These are phyloP conservation scores for Cerceris rybyensis DNA, from an alignment of 2,888 invertebrate genomes.

Conservation along the genomic window DNA sequence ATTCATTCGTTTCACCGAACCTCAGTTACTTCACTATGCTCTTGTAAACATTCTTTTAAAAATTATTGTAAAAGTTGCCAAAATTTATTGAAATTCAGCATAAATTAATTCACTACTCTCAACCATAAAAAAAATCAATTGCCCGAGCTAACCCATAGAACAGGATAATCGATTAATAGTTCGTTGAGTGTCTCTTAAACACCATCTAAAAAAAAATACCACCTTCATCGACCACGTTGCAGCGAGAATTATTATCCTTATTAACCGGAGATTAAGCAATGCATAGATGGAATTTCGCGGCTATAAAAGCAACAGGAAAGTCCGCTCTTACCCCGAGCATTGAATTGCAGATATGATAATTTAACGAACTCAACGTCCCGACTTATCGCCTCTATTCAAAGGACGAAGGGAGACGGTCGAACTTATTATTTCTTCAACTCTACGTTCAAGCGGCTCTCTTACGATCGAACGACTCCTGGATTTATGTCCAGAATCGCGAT, in stretches of 20 bases:
- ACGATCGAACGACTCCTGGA: conserved; percentile 16
- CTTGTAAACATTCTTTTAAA: too few relatives aligned
- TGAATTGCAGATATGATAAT: conserved; percentile 49
- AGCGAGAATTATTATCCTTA: not conserved
- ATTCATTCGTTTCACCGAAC: too few relatives aligned
- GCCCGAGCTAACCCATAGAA: too few relatives aligned
- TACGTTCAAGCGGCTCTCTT: conserved; percentile 26
- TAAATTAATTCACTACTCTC: too few relatives aligned
- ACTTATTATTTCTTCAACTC: conserved; percentile 52
- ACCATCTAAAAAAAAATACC: not conserved
- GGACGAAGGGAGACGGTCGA: conserved; percentile 15
- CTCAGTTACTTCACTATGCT: too few relatives aligned
- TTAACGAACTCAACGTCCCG: conserved; percentile 41
- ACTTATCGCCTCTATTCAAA: conserved; percentile 1
- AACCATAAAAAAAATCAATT: too few relatives aligned
- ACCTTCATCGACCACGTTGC: not conserved
- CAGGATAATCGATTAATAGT: too few relatives aligned
- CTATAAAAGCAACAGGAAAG: conserved; percentile 8
- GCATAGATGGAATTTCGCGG: conserved; percentile 29
- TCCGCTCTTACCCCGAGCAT: conserved; percentile 1
- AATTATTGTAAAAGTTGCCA: too few relatives aligned
- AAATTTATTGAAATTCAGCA: too few relatives aligned
- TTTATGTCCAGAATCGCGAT: conserved; percentile 40
- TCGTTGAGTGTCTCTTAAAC: too few relatives aligned
- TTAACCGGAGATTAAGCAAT: conserved; percentile 21